Evolutionary conservation across 1,140 invertebrate genomes (phyloP), one percentile per base, ranked within the genome.

Genomic region (Leptinotarsa lineolata): DNA sequence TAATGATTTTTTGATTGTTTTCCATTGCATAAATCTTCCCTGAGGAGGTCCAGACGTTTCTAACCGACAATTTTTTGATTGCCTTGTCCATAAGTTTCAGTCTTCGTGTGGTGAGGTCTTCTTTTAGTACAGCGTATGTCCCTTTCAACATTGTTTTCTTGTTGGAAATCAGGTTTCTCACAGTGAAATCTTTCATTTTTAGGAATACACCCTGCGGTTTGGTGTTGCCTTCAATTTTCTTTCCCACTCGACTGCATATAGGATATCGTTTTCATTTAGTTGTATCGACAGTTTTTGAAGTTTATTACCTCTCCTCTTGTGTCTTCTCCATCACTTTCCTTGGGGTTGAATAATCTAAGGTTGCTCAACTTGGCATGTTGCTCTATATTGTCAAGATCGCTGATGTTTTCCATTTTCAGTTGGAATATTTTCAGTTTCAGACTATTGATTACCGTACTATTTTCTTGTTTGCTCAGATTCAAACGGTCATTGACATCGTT

Each of bases 71-170:
- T 22, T 63, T 63, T 18, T 18, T n/a, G 13, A 13, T 18, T 63
- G 13, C 13, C 18, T 63, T 63, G 60, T 22, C 18, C 60, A 16
- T 63, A 20, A 21, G 60, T 18, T 16, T 20, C 60, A 16, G 13
- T 63, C 16, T 63, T 15, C 60, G 20, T 63, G 15, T 63, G 20
- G 20, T 63, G 18, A 63, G 60, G 60, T 63, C 60, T 63, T 63
- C 6, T 63, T 63, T 63, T 13, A 16, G 0, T 63, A 2, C 18
- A 63, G 4, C 13, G 18, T 61, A 16, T 61, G 59, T 60, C 11
- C 60, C 60, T 63, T 63, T 63, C 20, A 63, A 20, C 20, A 63
- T 20, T 20, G 20, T 2, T 63, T 63, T 63, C 22, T 22, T 63
- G 0, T 15, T 63, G 20, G 5, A 63, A 13, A 63, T 63, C 15